A percentile compares a stretch with the other conserved stretches of the same genome.
phyloP scores from a whole-genome alignment of 2,113 vertebrate genomes.

The Pristiophorus japonicus region DNA sequence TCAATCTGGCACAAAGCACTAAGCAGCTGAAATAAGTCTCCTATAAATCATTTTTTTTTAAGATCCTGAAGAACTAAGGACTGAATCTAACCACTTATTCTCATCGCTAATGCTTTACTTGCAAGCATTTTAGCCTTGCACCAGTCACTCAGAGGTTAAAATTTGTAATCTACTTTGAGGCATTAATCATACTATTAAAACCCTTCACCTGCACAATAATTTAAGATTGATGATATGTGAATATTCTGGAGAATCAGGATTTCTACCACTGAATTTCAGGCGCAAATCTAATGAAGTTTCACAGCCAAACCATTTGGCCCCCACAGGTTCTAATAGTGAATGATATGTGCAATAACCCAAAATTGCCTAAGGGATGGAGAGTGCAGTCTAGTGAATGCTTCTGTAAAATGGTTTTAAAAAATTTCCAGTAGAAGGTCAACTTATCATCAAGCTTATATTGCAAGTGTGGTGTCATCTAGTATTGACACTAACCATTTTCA shows the following conservation, averaged over 20 bases:
- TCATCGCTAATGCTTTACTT: background rate
- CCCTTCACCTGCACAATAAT: constrained; percentile 19
- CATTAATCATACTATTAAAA: constrained; percentile 32
- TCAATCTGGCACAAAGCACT: background rate
- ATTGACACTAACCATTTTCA: constrained; percentile 27
- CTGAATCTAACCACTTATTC: background rate
- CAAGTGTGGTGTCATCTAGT: constrained; percentile 27
- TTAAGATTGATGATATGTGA: constrained; percentile 31
- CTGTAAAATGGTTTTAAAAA: constrained; percentile 34
- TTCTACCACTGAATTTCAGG: constrained; percentile 36
- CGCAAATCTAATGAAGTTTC: constrained; percentile 35
- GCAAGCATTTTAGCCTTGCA: background rate
- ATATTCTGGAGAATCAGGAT: constrained; percentile 31
- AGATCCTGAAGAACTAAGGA: background rate
- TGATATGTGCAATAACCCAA: constrained; percentile 37
- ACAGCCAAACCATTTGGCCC: constrained; percentile 36
- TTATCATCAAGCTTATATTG: constrained; percentile 35
- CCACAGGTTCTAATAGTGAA: constrained; percentile 35
- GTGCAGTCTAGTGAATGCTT: constrained; percentile 18
- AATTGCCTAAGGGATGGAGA: constrained; percentile 35
- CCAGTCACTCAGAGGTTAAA: constrained; percentile 23
- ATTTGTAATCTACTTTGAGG: background rate
- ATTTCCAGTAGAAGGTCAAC: constrained; percentile 32
- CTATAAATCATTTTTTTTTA: background rate
- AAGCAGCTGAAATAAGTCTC: background rate